Percentiles rank a stretch among this genome's conserved stretches.
Evolutionary conservation across 2,888 invertebrate species (phyloP).

Genomic region (Cantharis lateralis): DNA sequence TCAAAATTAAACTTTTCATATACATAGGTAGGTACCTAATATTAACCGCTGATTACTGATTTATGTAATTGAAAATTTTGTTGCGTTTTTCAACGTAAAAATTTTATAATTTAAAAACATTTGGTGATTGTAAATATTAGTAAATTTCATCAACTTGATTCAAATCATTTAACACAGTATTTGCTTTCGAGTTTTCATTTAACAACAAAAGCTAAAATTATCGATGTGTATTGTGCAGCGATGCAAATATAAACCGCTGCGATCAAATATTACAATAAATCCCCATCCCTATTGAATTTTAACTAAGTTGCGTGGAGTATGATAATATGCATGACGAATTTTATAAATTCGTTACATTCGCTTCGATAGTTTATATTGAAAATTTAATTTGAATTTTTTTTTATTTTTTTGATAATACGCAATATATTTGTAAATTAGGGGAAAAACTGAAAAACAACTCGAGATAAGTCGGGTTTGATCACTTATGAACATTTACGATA

Average conservation of each 20-base stretch:
- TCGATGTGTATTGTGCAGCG: constrained; percentile 14
- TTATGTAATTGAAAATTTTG: neutral
- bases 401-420: neutral
- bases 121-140: neutral
- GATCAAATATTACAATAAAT: constrained; percentile 17
- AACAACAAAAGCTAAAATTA: constrained; percentile 12
- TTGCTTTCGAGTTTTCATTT: constrained; percentile 6
- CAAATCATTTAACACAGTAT: constrained; percentile 2
- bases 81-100: neutral
- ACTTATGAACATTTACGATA: neutral
- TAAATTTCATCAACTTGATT: neutral
- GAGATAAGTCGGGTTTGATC: neutral
- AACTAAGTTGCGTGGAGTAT: constrained; percentile 7
- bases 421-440: neutral
- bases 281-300: constrained; percentile 12
- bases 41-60: neutral
- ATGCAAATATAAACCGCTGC: constrained; percentile 11
- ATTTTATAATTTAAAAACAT: neutral
- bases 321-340: constrained; percentile 14
- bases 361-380: neutral
- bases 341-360: constrained; percentile 13
- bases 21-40: neutral
- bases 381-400: neutral
- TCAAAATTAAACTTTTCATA: neutral
- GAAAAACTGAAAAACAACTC: neutral